Conservation (phyloP, 2,888 invertebrate genomes). For the Cantharis flavilabris region DNA sequence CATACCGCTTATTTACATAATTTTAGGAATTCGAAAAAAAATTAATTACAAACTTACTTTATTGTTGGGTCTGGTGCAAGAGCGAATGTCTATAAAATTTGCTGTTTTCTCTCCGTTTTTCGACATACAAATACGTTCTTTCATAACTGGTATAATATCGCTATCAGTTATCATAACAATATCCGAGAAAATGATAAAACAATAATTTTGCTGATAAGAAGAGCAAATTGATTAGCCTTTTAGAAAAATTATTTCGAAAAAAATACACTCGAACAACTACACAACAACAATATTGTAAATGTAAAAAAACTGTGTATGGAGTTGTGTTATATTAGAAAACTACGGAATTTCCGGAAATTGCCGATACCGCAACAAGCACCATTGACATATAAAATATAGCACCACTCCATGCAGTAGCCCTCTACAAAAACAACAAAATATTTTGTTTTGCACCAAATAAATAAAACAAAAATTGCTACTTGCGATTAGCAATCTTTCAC, state of each 20-base stretch:
- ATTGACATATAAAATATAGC: neutral
- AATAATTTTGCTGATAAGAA: neutral
- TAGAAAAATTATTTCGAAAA: neutral
- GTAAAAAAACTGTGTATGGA: neutral
- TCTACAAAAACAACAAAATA: neutral
- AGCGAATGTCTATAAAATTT: conserved; percentile 63
- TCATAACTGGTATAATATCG: conserved; percentile 20
- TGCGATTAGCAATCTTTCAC: too few relatives aligned
- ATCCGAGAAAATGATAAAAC: neutral
- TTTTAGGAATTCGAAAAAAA: neutral
- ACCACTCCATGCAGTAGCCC: neutral
- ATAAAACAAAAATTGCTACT: too few relatives aligned
- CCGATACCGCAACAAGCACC: neutral
- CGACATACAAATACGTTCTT: conserved; percentile 38
- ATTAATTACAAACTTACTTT: conserved; percentile 60
- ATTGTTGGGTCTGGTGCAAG: conserved; percentile 69
- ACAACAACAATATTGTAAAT: neutral
- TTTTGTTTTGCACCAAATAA: too few relatives aligned
- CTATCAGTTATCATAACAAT: conserved; percentile 36
- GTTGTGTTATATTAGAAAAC: neutral
- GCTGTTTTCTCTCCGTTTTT: conserved; percentile 43
- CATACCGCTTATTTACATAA: neutral
- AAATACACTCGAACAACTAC: neutral
- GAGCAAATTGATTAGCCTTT: neutral
- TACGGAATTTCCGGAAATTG: neutral